Percentiles rank a stretch among this genome's conserved stretches.
Conservation (phyloP, 37 sponge, comb jelly and placozoan species). For the Geodia barretti region DNA sequence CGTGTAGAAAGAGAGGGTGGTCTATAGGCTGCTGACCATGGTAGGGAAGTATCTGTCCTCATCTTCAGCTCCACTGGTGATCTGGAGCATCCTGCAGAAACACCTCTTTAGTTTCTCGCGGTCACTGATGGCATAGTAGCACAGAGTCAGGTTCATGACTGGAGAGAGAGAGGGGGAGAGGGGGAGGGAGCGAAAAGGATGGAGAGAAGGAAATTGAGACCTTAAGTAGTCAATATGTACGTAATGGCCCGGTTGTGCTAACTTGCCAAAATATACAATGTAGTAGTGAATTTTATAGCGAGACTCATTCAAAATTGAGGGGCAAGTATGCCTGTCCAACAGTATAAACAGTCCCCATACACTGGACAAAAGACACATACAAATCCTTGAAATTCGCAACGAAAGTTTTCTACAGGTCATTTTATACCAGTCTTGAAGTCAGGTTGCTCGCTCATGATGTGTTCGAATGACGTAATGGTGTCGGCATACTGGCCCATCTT, state of each 20-base stretch:
- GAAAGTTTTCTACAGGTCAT: too few relatives aligned
- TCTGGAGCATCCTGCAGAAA: conserved; percentile 76
- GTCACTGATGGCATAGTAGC: conserved; percentile 94
- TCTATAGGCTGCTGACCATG: conserved; percentile 60
- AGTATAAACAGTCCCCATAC: too few relatives aligned
- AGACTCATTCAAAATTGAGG: too few relatives aligned
- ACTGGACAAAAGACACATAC: too few relatives aligned
- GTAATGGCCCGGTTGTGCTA: too few relatives aligned
- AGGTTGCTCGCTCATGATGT: conserved; percentile 81
- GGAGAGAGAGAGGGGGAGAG: background rate
- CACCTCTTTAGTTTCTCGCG: conserved; percentile 89
- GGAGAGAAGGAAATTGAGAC: background rate
- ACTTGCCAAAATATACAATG: too few relatives aligned
- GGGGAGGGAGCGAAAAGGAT: background rate
- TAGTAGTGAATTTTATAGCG: too few relatives aligned
- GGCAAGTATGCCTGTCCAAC: too few relatives aligned
- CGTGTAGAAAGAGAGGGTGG: background rate
- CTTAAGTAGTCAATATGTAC: too few relatives aligned
- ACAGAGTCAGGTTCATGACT: conserved; percentile 88
- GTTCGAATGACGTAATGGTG: conserved; percentile 92
- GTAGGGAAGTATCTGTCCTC: conserved; percentile 83
- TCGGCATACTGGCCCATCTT: conserved; percentile 93
- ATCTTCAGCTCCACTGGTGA: conserved; percentile 67
- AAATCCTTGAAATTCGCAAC: too few relatives aligned
- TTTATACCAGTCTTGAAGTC: conserved; percentile 88